Evolutionary conservation across 2,113 vertebrate genomes (phyloP).

Genomic region (Ia io): DNA sequence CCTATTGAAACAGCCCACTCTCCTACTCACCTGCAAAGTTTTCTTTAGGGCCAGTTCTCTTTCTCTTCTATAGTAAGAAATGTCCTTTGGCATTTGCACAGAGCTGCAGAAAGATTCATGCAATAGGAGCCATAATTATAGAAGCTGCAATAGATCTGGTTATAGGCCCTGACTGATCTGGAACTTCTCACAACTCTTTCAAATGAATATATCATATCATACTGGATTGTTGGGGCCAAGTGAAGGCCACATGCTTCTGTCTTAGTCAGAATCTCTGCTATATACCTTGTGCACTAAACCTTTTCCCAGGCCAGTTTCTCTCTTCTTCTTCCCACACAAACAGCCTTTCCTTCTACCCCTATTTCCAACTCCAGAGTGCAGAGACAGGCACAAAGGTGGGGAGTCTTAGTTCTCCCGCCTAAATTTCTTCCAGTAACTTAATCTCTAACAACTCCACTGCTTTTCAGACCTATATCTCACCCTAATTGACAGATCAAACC

Average conservation of each 20-base stretch:
- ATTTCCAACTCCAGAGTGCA: background rate
- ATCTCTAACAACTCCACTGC: background rate
- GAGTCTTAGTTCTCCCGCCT: background rate
- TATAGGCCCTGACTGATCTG: background rate
- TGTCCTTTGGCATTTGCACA: slow-evolving; percentile 82
- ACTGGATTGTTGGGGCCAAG: background rate
- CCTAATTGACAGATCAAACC: background rate
- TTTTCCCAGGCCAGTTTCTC: background rate
- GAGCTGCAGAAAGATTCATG: slow-evolving; percentile 76
- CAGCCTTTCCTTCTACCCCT: background rate
- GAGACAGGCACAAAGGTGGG: background rate
- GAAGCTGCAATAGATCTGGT: background rate
- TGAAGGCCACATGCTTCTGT: background rate
- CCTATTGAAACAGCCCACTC: background rate
- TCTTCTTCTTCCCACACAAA: background rate
- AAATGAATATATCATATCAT: background rate
- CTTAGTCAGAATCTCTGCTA: background rate
- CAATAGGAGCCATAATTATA: background rate
- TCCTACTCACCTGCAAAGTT: slow-evolving; percentile 77
- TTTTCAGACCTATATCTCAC: background rate
- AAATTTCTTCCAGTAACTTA: background rate
- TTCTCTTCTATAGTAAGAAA: slow-evolving; percentile 83
- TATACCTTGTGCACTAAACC: background rate
- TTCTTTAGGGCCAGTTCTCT: slow-evolving; percentile 81
- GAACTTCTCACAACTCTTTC: background rate